phyloP scores from a whole-genome alignment of 2,888 invertebrate species.

The Brachypalpus laphriformis region DNA sequence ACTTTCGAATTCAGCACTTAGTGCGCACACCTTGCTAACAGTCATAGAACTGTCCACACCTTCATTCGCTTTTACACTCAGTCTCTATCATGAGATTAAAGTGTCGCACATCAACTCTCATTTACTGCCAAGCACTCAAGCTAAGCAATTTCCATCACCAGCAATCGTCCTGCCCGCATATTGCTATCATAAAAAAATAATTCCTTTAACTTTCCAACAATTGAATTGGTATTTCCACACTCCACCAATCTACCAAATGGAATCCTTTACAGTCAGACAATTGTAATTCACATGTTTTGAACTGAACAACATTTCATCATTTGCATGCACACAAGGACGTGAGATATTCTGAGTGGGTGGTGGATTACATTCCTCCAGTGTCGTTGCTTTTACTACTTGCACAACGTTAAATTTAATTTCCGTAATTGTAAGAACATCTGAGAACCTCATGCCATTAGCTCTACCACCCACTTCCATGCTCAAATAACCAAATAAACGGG shows the following conservation, averaged over 20 bases:
- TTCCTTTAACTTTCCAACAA: constrained; percentile 52
- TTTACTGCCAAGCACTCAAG: constrained; percentile 51
- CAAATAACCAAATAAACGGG: constrained; percentile 38
- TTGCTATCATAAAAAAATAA: constrained; percentile 33
- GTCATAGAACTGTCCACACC: not conserved
- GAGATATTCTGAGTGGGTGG: not conserved
- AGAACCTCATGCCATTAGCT: not conserved
- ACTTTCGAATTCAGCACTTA: not conserved
- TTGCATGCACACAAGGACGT: constrained; percentile 15
- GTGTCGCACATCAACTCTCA: constrained; percentile 30
- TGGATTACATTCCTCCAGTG: not conserved
- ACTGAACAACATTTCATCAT: constrained; percentile 28
- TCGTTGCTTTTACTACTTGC: not conserved
- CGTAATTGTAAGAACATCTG: constrained; percentile 61
- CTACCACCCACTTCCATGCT: not conserved
- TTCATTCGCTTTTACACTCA: not conserved
- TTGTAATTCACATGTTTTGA: not conserved
- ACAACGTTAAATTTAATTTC: constrained; percentile 50
- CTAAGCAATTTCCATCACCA: constrained; percentile 43
- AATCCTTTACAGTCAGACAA: constrained; percentile 40
- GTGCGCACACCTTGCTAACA: not conserved
- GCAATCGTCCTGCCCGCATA: not conserved
- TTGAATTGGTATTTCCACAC: constrained; percentile 42
- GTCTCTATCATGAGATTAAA: constrained; percentile 36
- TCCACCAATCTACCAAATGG: constrained; percentile 56